Base-by-base conservation (phyloP, 2,797 vertebrate genomes). In the Macropus fuliginosus region DNA sequence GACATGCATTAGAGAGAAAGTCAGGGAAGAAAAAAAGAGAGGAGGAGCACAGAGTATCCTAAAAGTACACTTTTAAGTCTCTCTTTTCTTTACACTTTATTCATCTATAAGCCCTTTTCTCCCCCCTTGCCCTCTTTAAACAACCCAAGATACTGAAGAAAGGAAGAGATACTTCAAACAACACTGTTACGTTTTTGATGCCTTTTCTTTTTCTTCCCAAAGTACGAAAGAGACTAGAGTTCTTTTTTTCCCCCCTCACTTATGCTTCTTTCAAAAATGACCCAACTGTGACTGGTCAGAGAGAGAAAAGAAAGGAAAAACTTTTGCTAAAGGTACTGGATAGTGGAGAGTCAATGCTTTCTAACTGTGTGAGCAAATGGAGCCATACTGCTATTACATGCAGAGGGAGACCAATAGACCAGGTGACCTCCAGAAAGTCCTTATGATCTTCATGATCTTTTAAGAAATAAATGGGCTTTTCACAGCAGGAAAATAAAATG, bases 221-320 rank as follows among this genome's bases (percentile, higher is more conserved):
- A 57, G 95, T 95, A 81, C 50, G 40, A 81, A 95, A 95, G 92
- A 56, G 93, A 93, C 90, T 54, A n/a, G 46, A 91, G 24, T 95
- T 95, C 93, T 91, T 94, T 96, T 96, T 91, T 94, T 96, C 95
- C 96, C 57, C 94, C 95, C 27, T 28, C 95, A 95, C 62, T 94
- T 94, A 90, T 92, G 46, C 6, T 46, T 92, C 66, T 94, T 96
- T 87, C 1, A 29, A 91, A 93, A 92, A 56, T 89, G n/a, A 97
- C 52, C 81, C 90, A 93, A 54, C 94, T 81, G 56, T 94, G 92
- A 95, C 59, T 54, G 92, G 94, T 93, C 93, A 96, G 62, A 95
- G 95, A 92, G 91, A 94, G 81, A 94, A 96, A 94, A 92, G 29
- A 91, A 97, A 97, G 91, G 40, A 66, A 95, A 92, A 93, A 81